Evolutionary conservation across 2,113 vertebrate species (phyloP).

Genomic region (Oceanites oceanicus): DNA sequence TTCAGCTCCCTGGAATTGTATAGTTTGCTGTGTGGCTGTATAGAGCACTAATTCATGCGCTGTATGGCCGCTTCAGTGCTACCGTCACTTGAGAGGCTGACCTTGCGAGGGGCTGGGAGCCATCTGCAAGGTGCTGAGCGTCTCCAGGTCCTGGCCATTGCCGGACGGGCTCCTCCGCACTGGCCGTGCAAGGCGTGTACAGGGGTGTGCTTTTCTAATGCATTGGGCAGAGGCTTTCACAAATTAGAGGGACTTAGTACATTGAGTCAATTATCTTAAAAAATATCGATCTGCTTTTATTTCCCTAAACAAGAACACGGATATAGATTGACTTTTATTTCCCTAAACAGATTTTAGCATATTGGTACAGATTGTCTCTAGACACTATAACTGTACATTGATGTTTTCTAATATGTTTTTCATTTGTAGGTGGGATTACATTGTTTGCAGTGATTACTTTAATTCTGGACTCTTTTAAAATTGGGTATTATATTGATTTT

Average conservation of each 20-base stretch:
- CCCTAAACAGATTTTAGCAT: not conserved
- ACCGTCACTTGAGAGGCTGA: not conserved
- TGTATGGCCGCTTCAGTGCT: not conserved
- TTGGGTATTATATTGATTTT: constrained; percentile 92
- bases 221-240: not conserved
- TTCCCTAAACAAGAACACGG: not conserved
- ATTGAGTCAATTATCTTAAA: not conserved
- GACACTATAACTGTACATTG: not conserved
- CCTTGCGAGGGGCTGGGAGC: not conserved
- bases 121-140: not conserved
- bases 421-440: constrained; percentile 84
- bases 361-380: not conserved
- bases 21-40: not conserved
- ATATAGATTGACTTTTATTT: not conserved
- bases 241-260: not conserved
- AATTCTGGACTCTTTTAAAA: constrained; percentile 91
- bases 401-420: constrained; percentile 9
- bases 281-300: not conserved
- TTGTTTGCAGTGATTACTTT: constrained; percentile 89
- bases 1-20: not conserved
- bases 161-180: not conserved
- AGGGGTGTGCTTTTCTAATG: fast-evolving
- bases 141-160: not conserved
- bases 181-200: fast-evolving
- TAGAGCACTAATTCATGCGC: not conserved